phyloP scores from a whole-genome alignment of 2,113 vertebrate genomes.

The Mormoops blainvillei region DNA sequence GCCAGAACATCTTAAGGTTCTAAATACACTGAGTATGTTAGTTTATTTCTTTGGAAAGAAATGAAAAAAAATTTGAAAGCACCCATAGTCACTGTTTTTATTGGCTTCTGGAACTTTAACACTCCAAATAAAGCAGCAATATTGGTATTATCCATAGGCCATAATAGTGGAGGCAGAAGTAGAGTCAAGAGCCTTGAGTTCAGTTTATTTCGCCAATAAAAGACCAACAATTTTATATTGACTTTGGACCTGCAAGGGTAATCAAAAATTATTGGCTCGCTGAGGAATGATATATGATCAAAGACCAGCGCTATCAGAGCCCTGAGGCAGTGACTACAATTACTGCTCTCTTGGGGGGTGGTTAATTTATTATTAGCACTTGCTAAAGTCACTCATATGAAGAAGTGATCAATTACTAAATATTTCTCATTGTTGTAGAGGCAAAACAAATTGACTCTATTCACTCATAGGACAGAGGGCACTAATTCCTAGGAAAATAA shows the following conservation, averaged over 20 bases:
- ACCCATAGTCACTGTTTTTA: background rate
- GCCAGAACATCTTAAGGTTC: background rate
- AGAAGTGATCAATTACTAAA: background rate
- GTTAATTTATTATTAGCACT: background rate
- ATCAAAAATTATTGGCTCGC: background rate
- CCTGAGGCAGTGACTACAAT: background rate
- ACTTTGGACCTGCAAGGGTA: background rate
- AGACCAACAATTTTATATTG: background rate
- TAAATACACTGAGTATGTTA: background rate
- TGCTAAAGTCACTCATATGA: background rate
- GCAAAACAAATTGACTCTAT: conserved; percentile 17
- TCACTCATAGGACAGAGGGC: background rate
- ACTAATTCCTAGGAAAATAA: background rate
- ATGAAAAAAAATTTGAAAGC: background rate
- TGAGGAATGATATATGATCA: background rate
- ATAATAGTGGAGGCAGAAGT: background rate
- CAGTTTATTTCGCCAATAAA: background rate
- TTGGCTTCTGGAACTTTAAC: background rate
- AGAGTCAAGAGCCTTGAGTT: background rate
- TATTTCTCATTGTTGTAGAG: background rate
- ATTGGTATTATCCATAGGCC: background rate
- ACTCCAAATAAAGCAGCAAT: background rate
- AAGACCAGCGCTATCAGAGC: background rate
- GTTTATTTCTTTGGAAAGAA: conserved; percentile 22
- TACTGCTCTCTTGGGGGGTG: background rate